Percentiles rank a stretch among this genome's conserved stretches.
phyloP scores from a whole-genome alignment of 2,888 invertebrate genomes.

The Scaptodrosophila latifasciaeformis region DNA sequence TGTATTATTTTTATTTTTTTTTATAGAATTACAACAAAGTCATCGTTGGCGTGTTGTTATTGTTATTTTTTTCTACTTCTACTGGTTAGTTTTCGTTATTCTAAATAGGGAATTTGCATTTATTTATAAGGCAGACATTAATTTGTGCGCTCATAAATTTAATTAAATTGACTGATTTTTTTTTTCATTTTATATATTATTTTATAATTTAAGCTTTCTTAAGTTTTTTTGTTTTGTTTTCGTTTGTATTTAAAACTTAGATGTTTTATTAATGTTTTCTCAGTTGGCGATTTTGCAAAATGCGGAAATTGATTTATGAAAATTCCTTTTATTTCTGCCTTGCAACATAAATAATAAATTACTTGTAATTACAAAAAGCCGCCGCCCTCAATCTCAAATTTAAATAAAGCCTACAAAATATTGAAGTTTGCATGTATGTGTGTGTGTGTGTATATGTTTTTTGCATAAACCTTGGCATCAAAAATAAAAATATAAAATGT shows the following conservation, averaged over 20 bases:
- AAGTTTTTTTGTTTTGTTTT: slow-evolving; percentile 13
- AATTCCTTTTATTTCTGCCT: slow-evolving; percentile 22
- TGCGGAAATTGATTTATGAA: slow-evolving; percentile 51
- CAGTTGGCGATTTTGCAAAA: slow-evolving; percentile 45
- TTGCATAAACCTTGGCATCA: slow-evolving; percentile 47
- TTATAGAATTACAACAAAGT: too few species aligned
- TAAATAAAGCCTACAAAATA: not conserved
- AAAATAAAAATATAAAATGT: slow-evolving; percentile 30
- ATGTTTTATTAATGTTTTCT: slow-evolving; percentile 64
- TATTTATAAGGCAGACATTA: slow-evolving; percentile 53
- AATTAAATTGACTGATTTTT: slow-evolving; percentile 56
- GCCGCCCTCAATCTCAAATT: not conserved
- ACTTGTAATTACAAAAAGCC: slow-evolving; percentile 26
- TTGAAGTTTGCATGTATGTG: too few species aligned
- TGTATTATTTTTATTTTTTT: not conserved
- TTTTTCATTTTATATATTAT: not conserved
- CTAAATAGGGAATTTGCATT: slow-evolving; percentile 64
- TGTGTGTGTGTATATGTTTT: slow-evolving; percentile 13
- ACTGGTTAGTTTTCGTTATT: slow-evolving; percentile 38
- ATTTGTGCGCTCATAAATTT: slow-evolving; percentile 60
- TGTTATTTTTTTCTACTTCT: too few species aligned
- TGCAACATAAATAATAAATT: slow-evolving; percentile 38
- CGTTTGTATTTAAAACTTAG: slow-evolving; percentile 24
- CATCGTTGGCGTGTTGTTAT: too few species aligned
- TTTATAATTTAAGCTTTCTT: not conserved